phyloP scores from a whole-genome alignment of 2,888 invertebrate genomes.

The Sussaba pulchella region DNA sequence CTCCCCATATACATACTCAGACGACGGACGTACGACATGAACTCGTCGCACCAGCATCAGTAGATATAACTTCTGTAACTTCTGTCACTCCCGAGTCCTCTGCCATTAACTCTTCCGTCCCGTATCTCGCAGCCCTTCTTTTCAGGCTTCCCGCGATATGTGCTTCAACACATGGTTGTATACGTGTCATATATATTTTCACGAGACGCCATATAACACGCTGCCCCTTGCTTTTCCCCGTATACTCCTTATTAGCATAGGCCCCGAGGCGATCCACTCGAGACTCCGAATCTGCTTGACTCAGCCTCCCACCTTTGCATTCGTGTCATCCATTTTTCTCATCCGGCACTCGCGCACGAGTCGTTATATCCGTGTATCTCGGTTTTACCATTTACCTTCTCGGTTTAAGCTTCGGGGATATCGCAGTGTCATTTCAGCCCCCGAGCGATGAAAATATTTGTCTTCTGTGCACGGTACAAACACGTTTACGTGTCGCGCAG shows the following conservation, averaged over 20 bases:
- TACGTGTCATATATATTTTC: constrained; percentile 1
- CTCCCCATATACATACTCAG: background rate
- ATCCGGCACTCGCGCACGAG: constrained; percentile 32
- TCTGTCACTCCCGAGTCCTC: constrained; percentile 29
- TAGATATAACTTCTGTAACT: constrained; percentile 22
- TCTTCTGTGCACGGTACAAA: background rate
- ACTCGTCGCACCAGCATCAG: constrained; percentile 6
- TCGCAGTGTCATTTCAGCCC: constrained; percentile 36
- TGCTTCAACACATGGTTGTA: background rate
- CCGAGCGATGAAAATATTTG: constrained; percentile 34
- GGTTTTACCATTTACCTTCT: constrained; percentile 8
- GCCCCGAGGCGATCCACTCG: constrained; percentile 62
- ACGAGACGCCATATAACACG: constrained; percentile 1
- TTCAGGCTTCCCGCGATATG: constrained; percentile 5
- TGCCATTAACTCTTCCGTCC: constrained; percentile 7
- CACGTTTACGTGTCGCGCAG: background rate
- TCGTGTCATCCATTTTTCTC: constrained; percentile 21
- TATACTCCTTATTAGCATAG: constrained; percentile 63
- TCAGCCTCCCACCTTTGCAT: constrained; percentile 45
- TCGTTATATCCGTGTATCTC: constrained; percentile 25
- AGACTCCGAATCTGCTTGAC: constrained; percentile 59
- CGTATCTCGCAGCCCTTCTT: constrained; percentile 17
- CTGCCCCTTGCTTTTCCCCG: constrained; percentile 28
- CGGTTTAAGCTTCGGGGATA: constrained; percentile 50
- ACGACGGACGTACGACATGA: background rate